These are phyloP conservation scores for Pristionchus japonicus DNA, from an alignment of 2,888 invertebrate genomes.

Conservation along the genomic window DNA sequence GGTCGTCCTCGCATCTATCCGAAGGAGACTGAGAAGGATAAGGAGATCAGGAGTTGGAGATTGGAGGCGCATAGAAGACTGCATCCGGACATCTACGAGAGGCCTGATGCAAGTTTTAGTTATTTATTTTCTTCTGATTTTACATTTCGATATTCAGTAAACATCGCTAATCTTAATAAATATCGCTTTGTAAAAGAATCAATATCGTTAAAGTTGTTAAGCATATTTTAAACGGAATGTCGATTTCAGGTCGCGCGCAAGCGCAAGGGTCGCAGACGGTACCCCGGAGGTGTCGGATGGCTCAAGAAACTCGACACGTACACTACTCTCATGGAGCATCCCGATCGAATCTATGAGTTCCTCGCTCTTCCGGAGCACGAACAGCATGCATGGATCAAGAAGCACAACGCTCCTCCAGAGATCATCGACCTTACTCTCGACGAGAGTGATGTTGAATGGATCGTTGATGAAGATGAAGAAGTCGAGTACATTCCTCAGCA, in stretches of 20 bases:
- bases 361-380: neutral
- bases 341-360: neutral
- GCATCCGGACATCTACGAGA: neutral
- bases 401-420: no score
- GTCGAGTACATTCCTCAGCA: no score
- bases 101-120: neutral
- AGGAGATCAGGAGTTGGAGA: neutral
- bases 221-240: no score
- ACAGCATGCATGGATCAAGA: no score
- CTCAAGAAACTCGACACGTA: neutral
- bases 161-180: no score
- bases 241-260: neutral
- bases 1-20: constrained; percentile 15
- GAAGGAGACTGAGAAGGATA: neutral
- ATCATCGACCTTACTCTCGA: no score
- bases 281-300: neutral
- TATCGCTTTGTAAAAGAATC: no score
- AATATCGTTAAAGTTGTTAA: no score
- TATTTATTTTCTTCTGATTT: no score
- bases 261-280: neutral
- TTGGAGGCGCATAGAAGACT: neutral
- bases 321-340: neutral
- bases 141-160: no score
- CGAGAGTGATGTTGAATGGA: no score
- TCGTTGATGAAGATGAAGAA: no score